Evolutionary conservation across 2,113 vertebrate genomes (phyloP), one percentile per base, ranked within the genome.

Genomic region (Proteles cristata): DNA sequence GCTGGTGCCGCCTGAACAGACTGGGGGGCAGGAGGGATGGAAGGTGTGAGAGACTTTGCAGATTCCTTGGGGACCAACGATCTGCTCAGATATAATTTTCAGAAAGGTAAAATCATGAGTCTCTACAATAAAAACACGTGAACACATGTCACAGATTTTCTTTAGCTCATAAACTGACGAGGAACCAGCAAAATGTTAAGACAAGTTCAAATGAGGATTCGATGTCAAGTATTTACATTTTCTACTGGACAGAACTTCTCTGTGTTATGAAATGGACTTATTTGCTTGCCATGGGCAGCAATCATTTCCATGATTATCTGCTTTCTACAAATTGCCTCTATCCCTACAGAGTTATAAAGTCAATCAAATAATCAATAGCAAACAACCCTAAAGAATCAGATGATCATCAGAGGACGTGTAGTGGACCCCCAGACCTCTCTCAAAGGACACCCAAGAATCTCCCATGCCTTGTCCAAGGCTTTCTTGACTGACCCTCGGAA

Each of bases 61-160:
- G 84, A 39, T 58, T 74, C 74, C 73, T 89, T 43, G 17, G 50
- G 73, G 25, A 69, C 25, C 33, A 50, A 65, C 16, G 26, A 89
- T 5, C 31, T 88, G 25, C n/a, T 66, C 4, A 19, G 79, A 39
- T 50, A 11, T 71, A 63, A 71, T 94, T 90, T 91, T 93, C 28
- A 84, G 86, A 71, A 85, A 95, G 69, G n/a, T 63, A 68, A 92
- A 80, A 68, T 68, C 63, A 65, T 45, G 71, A 82, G 35, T n/a
- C 35, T 96, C 48, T 69, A 65, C 26, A 91, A 35, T 79, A 28
- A 94, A 80, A 84, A 94, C 48, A 77, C 74, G 63, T 33, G 35
- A 86, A 43, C 7, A 7, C 2, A 4, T 5, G 79, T 45, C 53
- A 53, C 66, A 92, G 31, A 50, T 53, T 76, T 92, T 61, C 65